These are phyloP conservation scores for Mesitornis unicolor DNA, from an alignment of 2,113 vertebrate genomes.

Conservation along the genomic window DNA sequence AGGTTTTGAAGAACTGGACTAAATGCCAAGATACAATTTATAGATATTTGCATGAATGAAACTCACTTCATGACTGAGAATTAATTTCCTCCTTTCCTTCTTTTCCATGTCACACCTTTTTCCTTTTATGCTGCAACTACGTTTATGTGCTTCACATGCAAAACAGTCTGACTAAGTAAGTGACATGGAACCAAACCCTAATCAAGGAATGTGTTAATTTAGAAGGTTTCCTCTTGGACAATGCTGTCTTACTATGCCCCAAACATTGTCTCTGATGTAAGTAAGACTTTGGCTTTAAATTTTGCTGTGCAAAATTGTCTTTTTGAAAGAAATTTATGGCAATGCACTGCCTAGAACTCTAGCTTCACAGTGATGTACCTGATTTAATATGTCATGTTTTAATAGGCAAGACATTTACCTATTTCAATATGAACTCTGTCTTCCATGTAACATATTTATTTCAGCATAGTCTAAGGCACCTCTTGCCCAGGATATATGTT, in stretches of 20 bases:
- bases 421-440: neutral
- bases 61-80: neutral
- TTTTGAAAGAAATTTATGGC: neutral
- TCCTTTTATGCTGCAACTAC: neutral
- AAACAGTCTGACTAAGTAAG: neutral
- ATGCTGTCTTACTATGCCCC: neutral
- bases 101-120: neutral
- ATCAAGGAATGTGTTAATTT: neutral
- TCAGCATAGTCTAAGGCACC: neutral
- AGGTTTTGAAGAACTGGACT: neutral
- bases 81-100: neutral
- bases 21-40: neutral
- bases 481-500: constrained; percentile 47
- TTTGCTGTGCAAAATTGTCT: neutral
- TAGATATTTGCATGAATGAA: neutral
- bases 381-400: constrained; percentile 51
- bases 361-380: neutral
- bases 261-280: neutral
- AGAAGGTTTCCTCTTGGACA: neutral
- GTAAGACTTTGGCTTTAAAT: neutral
- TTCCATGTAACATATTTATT: constrained; percentile 33
- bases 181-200: neutral
- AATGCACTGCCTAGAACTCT: neutral
- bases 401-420: constrained; percentile 41
- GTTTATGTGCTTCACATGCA: neutral